Evolutionary conservation across 2,888 invertebrate genomes (phyloP), one percentile per base, ranked within the genome.

Genomic region (Sesia apiformis): DNA sequence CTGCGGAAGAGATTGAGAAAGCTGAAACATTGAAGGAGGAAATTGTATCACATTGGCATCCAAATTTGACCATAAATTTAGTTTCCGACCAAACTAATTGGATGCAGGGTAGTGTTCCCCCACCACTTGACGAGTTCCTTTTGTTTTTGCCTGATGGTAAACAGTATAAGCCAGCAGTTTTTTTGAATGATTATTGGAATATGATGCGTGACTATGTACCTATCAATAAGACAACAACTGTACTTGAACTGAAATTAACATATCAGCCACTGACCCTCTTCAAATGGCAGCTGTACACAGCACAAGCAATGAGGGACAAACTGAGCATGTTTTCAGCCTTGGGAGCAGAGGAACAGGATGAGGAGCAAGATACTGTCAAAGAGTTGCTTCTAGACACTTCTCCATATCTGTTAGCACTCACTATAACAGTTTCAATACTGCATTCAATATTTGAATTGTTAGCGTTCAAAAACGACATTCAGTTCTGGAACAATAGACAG

Each of bases 401-500:
- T 73, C 98, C 98, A 0, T 98, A 98, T 74, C 91, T 99, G 42
- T 90, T 99, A 46, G 98, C 93, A 4, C 79, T 98, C 55, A 99
- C 99, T 3, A 93, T 98, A 58, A 91, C 94, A 54, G 95, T 99
- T 0, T 98, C 99, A 0, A 92, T 99, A 56, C 90, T 99, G 38
- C 99, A 99, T 87, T 98, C 98, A 56, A 93, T 99, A 60, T 99
- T 99, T 90, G 99, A 99, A 82, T 92, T 99, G 64, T 90, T 99
- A 55, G 99, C 99, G 50, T 99, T 99, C 82, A 99, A 99, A 90
- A 99, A 99, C 89, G 99, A 99, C 81, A 99, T 99, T 71, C 99
- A 99, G 82, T 99, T 99, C 80, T 99, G 99, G 99, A 97, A 98
- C 69, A 98, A 98, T 72, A 92, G 98, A 8, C 97, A 98, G 77